Conservation (phyloP, 2,113 vertebrate genomes). For the Leptobrachium leishanense region DNA sequence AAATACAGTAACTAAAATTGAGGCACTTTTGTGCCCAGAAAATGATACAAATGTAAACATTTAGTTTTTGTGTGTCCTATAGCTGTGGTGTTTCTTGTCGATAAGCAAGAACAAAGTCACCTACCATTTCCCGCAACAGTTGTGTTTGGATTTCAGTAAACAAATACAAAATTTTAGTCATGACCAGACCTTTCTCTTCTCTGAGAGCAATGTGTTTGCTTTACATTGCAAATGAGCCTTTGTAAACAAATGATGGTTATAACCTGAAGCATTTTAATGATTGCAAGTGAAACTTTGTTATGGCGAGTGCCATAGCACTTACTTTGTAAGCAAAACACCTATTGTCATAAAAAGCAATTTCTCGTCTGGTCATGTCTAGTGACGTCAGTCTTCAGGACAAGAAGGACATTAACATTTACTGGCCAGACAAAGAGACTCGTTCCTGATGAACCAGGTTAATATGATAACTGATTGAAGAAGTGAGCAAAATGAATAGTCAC, state of each 20-base stretch:
- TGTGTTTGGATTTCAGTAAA: constrained; percentile 26
- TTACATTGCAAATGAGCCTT: constrained; percentile 5
- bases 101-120: not conserved
- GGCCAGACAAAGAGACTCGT: not conserved
- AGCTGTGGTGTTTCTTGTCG: not conserved
- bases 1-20: no score
- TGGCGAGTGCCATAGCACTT: constrained; percentile 1
- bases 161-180: constrained; percentile 22
- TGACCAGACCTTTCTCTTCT: constrained; percentile 9
- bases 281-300: not conserved
- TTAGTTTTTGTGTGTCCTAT: not conserved
- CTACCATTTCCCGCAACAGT: not conserved
- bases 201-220: constrained; percentile 10
- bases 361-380: constrained; percentile 30
- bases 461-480: not conserved
- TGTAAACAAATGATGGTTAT: not conserved
- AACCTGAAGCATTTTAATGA: constrained; percentile 5
- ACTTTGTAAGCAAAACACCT: not conserved
- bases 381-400: constrained; percentile 13
- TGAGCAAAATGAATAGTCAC: not conserved
- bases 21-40: no score
- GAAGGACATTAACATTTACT: not conserved
- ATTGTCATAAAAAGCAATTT: not conserved
- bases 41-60: not conserved
- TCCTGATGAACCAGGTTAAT: constrained; percentile 15